phyloP scores from a whole-genome alignment of 2,797 vertebrate genomes.

The Mormyrops boulengeri region DNA sequence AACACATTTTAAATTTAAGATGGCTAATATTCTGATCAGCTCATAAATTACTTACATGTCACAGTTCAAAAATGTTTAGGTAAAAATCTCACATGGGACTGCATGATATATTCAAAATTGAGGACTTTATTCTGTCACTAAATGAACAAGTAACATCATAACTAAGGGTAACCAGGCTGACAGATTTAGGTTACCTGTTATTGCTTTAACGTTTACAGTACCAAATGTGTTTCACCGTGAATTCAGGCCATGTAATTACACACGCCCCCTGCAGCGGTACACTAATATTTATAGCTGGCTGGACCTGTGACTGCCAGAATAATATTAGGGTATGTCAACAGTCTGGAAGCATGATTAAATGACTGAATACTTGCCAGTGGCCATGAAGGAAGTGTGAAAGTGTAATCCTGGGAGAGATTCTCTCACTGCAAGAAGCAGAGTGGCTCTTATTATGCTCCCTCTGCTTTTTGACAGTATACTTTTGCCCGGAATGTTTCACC shows the following conservation, averaged over 20 bases:
- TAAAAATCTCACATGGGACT: background rate
- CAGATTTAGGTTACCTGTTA: conserved; percentile 1
- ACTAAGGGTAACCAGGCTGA: background rate
- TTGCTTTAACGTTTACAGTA: background rate
- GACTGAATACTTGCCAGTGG: conserved; percentile 6
- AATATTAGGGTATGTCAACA: conserved; percentile 14
- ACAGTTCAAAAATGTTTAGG: background rate
- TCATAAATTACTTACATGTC: background rate
- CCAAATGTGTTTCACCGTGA: background rate
- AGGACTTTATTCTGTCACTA: background rate
- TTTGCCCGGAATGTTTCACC: background rate
- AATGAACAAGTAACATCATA: background rate
- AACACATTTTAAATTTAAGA: background rate
- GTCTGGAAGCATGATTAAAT: conserved; percentile 12
- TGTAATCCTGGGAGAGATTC: background rate
- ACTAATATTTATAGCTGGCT: conserved; percentile 11
- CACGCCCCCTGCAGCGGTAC: background rate
- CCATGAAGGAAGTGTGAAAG: conserved; percentile 2
- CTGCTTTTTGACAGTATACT: background rate
- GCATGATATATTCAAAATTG: background rate
- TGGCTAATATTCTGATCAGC: background rate
- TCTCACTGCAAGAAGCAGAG: background rate
- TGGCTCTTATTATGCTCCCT: background rate
- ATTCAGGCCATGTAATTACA: background rate
- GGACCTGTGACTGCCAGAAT: background rate